Percentiles rank a stretch among this genome's conserved stretches.
Evolutionary conservation across 2,888 invertebrate species (phyloP).

Genomic region (Escarpia spicata): DNA sequence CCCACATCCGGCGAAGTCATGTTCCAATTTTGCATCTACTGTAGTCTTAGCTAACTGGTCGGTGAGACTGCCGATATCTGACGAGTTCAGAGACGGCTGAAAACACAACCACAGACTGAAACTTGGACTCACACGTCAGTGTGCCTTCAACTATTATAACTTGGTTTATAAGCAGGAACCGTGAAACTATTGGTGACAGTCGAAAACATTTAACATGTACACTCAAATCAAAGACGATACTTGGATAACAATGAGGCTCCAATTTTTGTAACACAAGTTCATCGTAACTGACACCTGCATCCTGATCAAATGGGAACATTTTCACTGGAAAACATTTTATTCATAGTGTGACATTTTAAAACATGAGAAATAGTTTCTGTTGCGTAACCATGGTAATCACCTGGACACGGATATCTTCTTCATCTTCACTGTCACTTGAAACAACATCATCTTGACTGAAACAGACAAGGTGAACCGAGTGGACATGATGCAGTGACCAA

Average conservation of each 20-base stretch:
- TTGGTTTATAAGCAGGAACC: no score
- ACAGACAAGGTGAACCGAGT: neutral
- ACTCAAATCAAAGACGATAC: no score
- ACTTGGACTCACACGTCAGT: neutral
- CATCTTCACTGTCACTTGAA: neutral
- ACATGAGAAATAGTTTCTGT: no score
- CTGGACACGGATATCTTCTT: neutral
- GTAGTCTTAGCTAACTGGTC: slow-evolving; percentile 53
- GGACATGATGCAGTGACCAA: neutral
- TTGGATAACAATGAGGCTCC: no score
- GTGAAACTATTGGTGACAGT: no score
- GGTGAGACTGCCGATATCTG: slow-evolving; percentile 43
- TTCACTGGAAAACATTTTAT: no score
- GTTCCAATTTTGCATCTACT: slow-evolving; percentile 65
- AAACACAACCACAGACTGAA: neutral
- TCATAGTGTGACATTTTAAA: no score
- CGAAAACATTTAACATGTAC: no score
- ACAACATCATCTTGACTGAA: neutral
- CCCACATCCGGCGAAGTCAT: slow-evolving; percentile 83
- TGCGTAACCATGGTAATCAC: neutral
- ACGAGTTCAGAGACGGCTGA: neutral
- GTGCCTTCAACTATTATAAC: no score
- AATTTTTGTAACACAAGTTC: no score
- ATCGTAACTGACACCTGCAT: no score
- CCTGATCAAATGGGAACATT: no score